Conservation (phyloP, 2,888 invertebrate genomes). For the Autographa gamma region DNA sequence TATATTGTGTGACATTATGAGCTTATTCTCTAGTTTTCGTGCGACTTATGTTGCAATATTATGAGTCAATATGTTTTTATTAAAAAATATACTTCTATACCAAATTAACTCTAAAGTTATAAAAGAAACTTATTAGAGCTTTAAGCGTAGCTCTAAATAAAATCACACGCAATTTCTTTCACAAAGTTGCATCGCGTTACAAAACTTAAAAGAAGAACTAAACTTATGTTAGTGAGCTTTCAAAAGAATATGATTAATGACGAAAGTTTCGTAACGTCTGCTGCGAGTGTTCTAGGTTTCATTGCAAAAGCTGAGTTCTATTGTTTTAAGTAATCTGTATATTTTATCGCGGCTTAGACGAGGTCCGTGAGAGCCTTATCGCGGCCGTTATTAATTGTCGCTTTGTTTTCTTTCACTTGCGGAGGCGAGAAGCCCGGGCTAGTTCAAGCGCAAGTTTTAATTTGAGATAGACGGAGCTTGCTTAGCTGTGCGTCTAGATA, state of each 20-base stretch:
- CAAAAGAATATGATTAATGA: constrained; percentile 56
- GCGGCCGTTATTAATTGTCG: constrained; percentile 38
- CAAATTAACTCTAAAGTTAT: too few relatives aligned
- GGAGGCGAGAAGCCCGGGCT: constrained; percentile 23
- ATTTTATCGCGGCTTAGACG: constrained; percentile 26
- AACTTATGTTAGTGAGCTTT: constrained; percentile 43
- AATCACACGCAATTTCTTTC: not conserved
- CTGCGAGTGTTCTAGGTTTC: constrained; percentile 42
- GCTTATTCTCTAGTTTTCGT: not conserved
- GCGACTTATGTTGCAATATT: not conserved
- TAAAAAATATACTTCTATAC: not conserved
- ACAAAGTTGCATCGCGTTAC: constrained; percentile 10
- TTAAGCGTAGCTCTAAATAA: not conserved
- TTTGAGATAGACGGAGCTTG: constrained; percentile 31
- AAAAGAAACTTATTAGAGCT: not conserved
- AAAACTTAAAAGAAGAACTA: constrained; percentile 38
- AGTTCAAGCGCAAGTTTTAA: constrained; percentile 46
- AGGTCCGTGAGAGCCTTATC: constrained; percentile 16
- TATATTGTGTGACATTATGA: not conserved
- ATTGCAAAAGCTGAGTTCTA: constrained; percentile 35
- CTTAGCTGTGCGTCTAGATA: constrained; percentile 5
- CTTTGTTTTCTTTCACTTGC: constrained; percentile 27
- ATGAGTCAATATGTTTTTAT: not conserved
- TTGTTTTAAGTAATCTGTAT: constrained; percentile 32
- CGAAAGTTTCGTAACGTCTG: constrained; percentile 40